Base-by-base conservation (phyloP, 2,888 invertebrate genomes). In the Scaptomyza tumidula region DNA sequence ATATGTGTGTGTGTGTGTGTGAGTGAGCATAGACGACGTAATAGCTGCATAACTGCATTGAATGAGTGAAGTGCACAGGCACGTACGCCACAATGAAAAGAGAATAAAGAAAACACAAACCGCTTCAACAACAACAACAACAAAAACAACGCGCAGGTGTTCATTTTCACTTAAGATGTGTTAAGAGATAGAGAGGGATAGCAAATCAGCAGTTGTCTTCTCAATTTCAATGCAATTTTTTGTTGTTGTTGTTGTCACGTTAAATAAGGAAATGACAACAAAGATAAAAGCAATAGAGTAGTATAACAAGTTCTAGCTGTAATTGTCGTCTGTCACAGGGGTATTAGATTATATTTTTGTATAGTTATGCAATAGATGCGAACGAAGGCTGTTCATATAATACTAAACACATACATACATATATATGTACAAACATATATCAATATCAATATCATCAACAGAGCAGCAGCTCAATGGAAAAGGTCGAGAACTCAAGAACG, bases 251-350 rank as follows among this genome's bases (percentile, higher is more conserved):
- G 62, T 73, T 87, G 89, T 85, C 83, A 85, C 64, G 59, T 89
- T 85, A 78, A 85, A 89, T 89, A 89, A 89, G 89, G 84, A 85
- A 85, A 81, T 78, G 76, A 71, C 73, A 74, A 87, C 80, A 72
- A 84, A 60, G 58, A 43, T 41, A 43, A 43, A 61, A 52, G 37
- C 52, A 39, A 52, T 37, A 37, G 11, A 29, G n/a, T 44, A 37
- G 33, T 58, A 59, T 55, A 46, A 71, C 46, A 54, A 66, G 78
- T 73, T 72, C 78, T 74, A 68, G 69, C 65, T 70, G 57, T 69
- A 49, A 19, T 48, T 44, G 41, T 53, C 19, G 39, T 53, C 46
- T 63, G 56, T 60, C 52, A 53, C 37, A 59, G 29, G 19, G 24
- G 60, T 50, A 54, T 77, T 65, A 48, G 39, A 72, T 73, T 14